Conservation (phyloP, 2,797 vertebrate genomes). For the Platalea minor region DNA sequence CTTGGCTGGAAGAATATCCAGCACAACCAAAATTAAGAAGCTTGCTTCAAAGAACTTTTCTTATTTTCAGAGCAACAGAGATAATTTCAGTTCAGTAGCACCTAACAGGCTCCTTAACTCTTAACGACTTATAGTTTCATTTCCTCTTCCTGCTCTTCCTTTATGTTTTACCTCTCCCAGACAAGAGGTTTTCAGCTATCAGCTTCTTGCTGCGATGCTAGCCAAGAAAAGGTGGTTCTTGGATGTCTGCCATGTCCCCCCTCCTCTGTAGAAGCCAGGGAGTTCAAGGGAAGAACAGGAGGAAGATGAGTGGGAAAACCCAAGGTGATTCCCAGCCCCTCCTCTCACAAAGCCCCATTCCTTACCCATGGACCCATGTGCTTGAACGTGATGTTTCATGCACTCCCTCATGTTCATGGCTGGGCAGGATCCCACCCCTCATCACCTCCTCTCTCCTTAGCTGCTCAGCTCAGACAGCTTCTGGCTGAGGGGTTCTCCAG, state of each 20-base stretch:
- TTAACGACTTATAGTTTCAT: neutral
- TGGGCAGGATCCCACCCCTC: neutral
- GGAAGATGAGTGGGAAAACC: neutral
- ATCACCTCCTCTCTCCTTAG: neutral
- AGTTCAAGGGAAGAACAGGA: neutral
- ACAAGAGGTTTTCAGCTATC: neutral
- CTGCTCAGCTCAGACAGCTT: neutral
- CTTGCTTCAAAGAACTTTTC: neutral
- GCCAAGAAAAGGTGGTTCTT: neutral
- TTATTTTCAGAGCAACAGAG: neutral
- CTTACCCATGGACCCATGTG: rapidly evolving
- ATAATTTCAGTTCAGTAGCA: neutral
- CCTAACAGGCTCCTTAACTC: neutral
- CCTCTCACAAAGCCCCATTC: neutral
- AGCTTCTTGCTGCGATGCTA: neutral
- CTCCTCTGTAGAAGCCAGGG: neutral
- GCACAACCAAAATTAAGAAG: neutral
- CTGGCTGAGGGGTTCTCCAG: neutral
- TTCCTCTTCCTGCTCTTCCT: neutral
- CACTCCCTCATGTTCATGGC: rapidly evolving
- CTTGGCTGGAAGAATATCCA: neutral
- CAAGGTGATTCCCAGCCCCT: neutral
- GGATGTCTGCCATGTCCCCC: neutral
- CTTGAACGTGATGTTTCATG: rapidly evolving
- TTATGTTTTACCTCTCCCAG: neutral